Conservation (phyloP, 2,888 invertebrate genomes). For the Petrolisthes manimaculis region DNA sequence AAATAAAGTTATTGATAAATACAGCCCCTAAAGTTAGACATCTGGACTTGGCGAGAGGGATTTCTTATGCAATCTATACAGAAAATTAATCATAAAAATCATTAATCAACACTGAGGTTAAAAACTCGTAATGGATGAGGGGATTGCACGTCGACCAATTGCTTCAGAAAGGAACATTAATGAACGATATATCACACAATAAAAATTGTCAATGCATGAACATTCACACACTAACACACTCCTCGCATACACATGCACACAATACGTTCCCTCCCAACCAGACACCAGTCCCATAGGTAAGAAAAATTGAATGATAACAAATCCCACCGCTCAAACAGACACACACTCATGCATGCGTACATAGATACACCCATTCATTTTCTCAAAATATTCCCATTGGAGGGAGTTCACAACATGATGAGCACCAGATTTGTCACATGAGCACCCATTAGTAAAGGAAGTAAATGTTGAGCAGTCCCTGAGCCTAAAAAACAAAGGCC, state of each 20-base stretch:
- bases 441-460: neutral
- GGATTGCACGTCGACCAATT: constrained; percentile 4
- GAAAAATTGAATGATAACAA: neutral
- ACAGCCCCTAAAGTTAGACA: neutral
- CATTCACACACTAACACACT: too few relatives aligned
- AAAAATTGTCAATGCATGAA: neutral
- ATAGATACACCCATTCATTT: neutral
- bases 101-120: neutral
- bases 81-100: too few relatives aligned
- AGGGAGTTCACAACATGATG: constrained; percentile 7
- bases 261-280: neutral
- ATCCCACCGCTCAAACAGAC: neutral
- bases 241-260: neutral
- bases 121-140: neutral
- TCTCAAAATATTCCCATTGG: constrained; percentile 1
- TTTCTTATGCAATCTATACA: too few relatives aligned
- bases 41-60: too few relatives aligned
- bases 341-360: neutral
- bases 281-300: neutral
- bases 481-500: neutral
- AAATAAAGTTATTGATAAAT: constrained; percentile 3
- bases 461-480: neutral
- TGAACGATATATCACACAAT: neutral
- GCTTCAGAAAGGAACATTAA: constrained; percentile 6
- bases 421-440: constrained; percentile 1